Base-by-base conservation (phyloP, 2,113 vertebrate genomes). In the Anoplopoma fimbria region DNA sequence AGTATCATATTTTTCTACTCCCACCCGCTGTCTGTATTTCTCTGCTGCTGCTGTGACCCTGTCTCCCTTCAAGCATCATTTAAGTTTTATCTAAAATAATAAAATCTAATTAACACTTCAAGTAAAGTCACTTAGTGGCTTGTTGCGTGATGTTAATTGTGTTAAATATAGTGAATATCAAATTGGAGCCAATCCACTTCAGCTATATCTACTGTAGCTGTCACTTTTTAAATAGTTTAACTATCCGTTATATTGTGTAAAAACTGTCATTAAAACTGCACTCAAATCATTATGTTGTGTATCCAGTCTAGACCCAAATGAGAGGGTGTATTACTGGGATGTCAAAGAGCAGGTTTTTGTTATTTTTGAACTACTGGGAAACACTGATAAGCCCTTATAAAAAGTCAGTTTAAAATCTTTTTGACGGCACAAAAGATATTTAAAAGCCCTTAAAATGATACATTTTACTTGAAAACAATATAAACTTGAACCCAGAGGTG, bases 21-120 rank as follows among this genome's bases (percentile, higher is more conserved):
- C 71, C 15, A 31, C 71, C 62, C 70, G 40, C 61, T 40, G 34
- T 53, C 53, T 84, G 38, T 42, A 0, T 51, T 64, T 38, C 55
- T 64, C 45, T 80, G 33, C 69, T 12, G 77, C 75, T 29, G 64
- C 81, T 68, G 57, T 84, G 81, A 88, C 83, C 76, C 64, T 13
- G 64, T 73, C 76, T 88, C 75, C 65, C 64, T 84, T 84, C 78
- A 82, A 91, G 86, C 84, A 83, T 86, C 89, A 74, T 88, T 88
- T 73, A 77, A 84, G 81, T 82, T 87, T 79, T 79, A 85, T 86
- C 69, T 63, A 57, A 90, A 85, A 91, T 77, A 79, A 92, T 90
- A 79, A 64, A 78, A 87, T 58, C 75, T 86, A 86, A 91, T 91
- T 84, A 87, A 76, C 81, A 79, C 85, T 85, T 82, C 69, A 58